Evolutionary conservation across 1,140 invertebrate genomes (phyloP).

Genomic region (Trachymyrmex septentrionalis): DNA sequence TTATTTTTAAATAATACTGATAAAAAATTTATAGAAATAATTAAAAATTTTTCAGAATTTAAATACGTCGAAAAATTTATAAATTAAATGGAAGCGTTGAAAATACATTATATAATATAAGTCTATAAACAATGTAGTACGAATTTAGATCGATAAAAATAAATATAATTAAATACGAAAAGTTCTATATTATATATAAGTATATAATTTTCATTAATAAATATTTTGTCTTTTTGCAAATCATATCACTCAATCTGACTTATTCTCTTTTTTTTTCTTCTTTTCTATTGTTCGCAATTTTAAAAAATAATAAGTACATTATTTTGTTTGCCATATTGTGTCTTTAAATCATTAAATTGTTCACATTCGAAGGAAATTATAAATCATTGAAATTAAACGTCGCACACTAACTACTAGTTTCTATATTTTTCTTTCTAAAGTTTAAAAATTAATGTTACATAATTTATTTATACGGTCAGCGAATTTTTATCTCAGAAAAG

Average conservation of each 20-base stretch:
- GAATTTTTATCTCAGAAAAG: background rate
- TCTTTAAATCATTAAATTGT: conserved; percentile 23
- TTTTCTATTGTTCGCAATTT: too few relatives aligned
- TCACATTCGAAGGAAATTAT: background rate
- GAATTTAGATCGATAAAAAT: too few relatives aligned
- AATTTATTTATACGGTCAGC: background rate
- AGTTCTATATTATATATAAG: too few relatives aligned
- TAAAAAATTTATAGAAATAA: background rate
- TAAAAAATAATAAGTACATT: background rate
- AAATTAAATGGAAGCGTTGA: background rate
- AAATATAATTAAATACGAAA: too few relatives aligned
- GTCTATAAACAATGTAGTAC: too few relatives aligned
- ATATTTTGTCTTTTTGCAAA: too few relatives aligned
- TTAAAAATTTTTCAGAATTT: background rate
- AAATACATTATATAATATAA: background rate
- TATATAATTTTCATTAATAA: too few relatives aligned
- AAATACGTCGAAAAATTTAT: background rate
- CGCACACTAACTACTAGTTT: background rate
- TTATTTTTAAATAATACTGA: background rate
- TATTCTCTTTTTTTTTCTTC: too few relatives aligned
- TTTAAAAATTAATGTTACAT: background rate
- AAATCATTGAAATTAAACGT: conserved; percentile 31
- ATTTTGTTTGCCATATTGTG: background rate
- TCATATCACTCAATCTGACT: too few relatives aligned
- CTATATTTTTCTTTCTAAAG: background rate